Evolutionary conservation across 53 echinoderm and acorn worm genomes (phyloP).

Genomic region (Hippasteria phrygiana): DNA sequence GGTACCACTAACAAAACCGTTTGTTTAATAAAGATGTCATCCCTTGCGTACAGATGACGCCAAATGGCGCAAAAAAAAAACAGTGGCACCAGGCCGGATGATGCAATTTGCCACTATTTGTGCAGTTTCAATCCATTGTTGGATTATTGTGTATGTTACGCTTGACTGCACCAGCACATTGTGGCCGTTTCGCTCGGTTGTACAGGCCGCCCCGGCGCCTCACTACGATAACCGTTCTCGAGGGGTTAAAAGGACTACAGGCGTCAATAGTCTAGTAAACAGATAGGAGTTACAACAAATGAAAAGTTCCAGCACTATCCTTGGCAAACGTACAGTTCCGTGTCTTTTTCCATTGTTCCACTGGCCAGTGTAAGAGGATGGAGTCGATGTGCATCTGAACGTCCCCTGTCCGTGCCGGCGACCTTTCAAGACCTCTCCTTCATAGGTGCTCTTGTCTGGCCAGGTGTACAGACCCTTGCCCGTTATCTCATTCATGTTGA

Average conservation of each 20-base stretch:
- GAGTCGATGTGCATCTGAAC: slow-evolving; percentile 87
- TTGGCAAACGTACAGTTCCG: slow-evolving; percentile 82
- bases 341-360: slow-evolving; percentile 90
- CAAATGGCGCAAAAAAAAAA: too few relatives aligned
- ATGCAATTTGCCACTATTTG: too few relatives aligned
- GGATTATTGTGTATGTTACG: too few relatives aligned
- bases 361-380: slow-evolving; percentile 93
- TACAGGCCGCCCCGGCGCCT: too few relatives aligned
- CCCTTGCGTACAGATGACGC: too few relatives aligned
- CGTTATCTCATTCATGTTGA: slow-evolving; percentile 89
- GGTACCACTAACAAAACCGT: too few relatives aligned
- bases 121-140: too few relatives aligned
- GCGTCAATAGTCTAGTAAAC: background rate
- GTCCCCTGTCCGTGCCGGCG: slow-evolving; percentile 91
- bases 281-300: too few relatives aligned
- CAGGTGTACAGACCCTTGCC: slow-evolving; percentile 94
- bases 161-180: too few relatives aligned
- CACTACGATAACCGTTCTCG: background rate
- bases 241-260: background rate
- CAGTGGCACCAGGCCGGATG: too few relatives aligned
- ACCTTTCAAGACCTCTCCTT: slow-evolving; percentile 91
- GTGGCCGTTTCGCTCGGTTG: too few relatives aligned
- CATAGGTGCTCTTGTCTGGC: slow-evolving; percentile 96
- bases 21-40: too few relatives aligned
- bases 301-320: background rate